Base-by-base conservation (phyloP, 2,797 vertebrate species). In the Chiloscyllium punctatum region DNA sequence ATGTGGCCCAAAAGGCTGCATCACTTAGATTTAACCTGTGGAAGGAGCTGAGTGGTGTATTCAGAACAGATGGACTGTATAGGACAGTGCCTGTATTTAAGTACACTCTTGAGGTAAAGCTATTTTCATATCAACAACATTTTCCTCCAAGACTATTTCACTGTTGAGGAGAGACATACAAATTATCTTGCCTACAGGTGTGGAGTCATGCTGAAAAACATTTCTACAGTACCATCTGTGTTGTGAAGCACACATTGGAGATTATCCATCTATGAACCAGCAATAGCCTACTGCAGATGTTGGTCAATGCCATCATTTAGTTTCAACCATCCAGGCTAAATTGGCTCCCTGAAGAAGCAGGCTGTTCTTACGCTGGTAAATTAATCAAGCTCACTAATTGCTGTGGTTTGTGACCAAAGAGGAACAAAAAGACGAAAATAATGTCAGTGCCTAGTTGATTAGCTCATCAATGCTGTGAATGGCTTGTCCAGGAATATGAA, bases 91-190 rank as follows among this genome's bases (percentile, higher is more conserved):
- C 98, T 0, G 98, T 98, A 0, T 98, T 99, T 96, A 98, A 98
- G 0, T 98, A 99, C 97, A 98, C 98, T 51, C 98, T 99, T 0
- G 99, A 99, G 96, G 99, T 99, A 97, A 99, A 99, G 96, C 98
- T 99, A 23, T 99, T 99, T 0, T 27, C 98, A 99, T 97, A 99
- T 99, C 97, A 99, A 98, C 27, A 98, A 99, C 96, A 99, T 99
- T 97, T 99, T 99, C 79, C 97, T 99, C 96, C 98, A 99, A 98
- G 99, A 99, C 97, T 99, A 99, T 97, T 98, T 99, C 91, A 98
- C 99, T 0, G 98, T 99, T 57, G 99, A 99, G 97, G 98, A 99
- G 97, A 99, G 99, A 96, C 99, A 99, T 23, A 98, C 99, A 96
- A 99, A 99, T 96, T 99, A 98, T 97, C 97, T 99, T 96, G 98